Evolutionary conservation across 2,888 invertebrate species (phyloP).

Genomic region (Drosophila atripex): DNA sequence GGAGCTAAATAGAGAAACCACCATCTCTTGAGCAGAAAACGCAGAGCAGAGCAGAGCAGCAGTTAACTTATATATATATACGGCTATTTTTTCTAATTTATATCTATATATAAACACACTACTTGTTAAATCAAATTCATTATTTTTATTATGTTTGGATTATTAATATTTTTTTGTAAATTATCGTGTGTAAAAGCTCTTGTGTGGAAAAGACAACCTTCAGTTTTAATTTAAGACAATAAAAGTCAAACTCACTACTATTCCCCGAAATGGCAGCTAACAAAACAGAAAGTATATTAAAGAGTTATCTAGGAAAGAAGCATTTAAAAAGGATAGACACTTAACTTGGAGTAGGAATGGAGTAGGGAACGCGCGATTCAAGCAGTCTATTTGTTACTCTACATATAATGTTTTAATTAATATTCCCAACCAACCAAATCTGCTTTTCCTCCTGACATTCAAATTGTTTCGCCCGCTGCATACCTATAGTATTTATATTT

Average conservation of each 20-base stretch:
- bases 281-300: constrained; percentile 13
- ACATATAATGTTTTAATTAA: constrained; percentile 25
- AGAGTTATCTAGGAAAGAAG: constrained; percentile 29
- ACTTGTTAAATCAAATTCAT: constrained; percentile 28
- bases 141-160: constrained; percentile 27
- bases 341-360: constrained; percentile 6
- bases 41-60: constrained; percentile 14
- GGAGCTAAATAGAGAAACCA: background rate
- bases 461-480: constrained; percentile 4
- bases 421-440: background rate
- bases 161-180: constrained; percentile 11
- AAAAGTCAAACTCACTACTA: constrained; percentile 32
- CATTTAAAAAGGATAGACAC: constrained; percentile 43
- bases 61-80: constrained; percentile 32
- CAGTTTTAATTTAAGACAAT: constrained; percentile 50
- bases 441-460: constrained; percentile 1
- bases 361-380: constrained; percentile 16
- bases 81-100: constrained; percentile 32
- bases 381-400: constrained; percentile 28
- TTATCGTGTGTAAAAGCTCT: constrained; percentile 24
- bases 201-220: constrained; percentile 46
- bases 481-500: constrained; percentile 15
- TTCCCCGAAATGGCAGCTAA: constrained; percentile 10
- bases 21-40: background rate
- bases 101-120: constrained; percentile 21